Conservation (phyloP, 2,797 vertebrate genomes). For the Gallinago nigripennis region DNA sequence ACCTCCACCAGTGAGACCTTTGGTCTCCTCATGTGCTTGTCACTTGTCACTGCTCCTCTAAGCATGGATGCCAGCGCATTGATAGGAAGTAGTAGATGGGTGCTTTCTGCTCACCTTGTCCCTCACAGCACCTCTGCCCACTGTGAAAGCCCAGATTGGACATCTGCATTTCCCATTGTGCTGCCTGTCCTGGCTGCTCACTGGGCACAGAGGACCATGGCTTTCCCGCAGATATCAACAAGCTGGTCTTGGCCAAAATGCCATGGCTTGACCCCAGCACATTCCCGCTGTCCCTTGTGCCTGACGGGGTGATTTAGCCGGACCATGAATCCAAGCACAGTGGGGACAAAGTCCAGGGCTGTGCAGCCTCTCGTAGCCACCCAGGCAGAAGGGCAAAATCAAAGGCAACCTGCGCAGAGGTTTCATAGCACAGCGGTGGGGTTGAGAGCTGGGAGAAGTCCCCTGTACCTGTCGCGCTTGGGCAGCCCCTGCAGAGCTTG, state of each 20-base stretch:
- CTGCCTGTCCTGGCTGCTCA: not conserved
- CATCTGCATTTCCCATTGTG: not conserved
- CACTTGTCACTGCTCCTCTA: not conserved
- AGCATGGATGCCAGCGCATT: accelerated
- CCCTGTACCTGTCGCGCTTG: not conserved
- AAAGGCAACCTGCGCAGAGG: not conserved
- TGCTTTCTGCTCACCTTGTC: not conserved
- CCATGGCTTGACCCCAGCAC: not conserved
- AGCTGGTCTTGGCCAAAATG: not conserved
- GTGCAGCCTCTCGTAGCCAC: not conserved
- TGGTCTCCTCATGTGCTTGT: not conserved
- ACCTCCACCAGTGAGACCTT: not conserved
- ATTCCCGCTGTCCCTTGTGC: not conserved
- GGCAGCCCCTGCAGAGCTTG: not conserved
- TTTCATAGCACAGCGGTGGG: accelerated
- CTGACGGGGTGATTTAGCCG: accelerated
- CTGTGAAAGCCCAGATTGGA: not conserved
- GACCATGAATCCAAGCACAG: not conserved
- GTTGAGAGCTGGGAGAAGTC: not conserved
- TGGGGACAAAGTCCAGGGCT: not conserved
- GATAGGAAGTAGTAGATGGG: not conserved
- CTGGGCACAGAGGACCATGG: not conserved
- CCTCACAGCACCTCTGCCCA: accelerated
- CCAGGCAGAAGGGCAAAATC: not conserved
- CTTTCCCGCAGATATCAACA: not conserved